phyloP scores from a whole-genome alignment of 1,140 invertebrate genomes.

The Trachymyrmex cornetzi region DNA sequence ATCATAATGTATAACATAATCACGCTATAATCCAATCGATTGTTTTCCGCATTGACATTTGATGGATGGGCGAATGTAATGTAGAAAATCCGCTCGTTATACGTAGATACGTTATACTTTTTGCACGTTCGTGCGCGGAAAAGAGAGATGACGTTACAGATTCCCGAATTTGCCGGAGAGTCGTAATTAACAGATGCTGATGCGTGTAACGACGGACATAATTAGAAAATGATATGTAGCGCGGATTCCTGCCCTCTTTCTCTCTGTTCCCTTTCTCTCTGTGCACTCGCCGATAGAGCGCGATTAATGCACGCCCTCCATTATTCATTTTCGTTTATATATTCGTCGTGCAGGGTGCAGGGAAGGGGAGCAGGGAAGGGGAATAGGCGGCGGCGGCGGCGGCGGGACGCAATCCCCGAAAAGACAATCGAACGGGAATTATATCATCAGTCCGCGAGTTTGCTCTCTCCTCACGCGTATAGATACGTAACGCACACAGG shows the following conservation, averaged over 20 bases:
- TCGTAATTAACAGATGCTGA: conserved; percentile 67
- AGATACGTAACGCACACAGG: background rate
- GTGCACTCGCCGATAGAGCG: background rate
- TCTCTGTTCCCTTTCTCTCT: background rate
- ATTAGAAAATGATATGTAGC: conserved; percentile 67
- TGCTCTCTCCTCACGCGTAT: background rate
- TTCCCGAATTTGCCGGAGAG: conserved; percentile 52
- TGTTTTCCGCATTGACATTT: background rate
- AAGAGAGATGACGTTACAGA: conserved; percentile 22
- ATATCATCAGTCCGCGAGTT: conserved; percentile 55
- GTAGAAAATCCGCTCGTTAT: conserved; percentile 36
- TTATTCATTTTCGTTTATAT: conserved; percentile 71
- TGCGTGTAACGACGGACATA: conserved; percentile 63
- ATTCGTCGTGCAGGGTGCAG: conserved; percentile 18
- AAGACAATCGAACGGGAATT: conserved; percentile 81
- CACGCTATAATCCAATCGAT: background rate
- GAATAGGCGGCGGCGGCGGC: background rate
- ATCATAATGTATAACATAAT: too few species aligned
- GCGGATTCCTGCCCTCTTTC: conserved; percentile 9
- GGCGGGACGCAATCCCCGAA: conserved; percentile 24
- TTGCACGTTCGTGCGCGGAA: background rate
- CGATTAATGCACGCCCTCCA: conserved; percentile 64
- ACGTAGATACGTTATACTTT: conserved; percentile 15
- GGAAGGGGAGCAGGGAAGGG: background rate
- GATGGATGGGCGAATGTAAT: background rate